Percentiles rank a stretch among this genome's conserved stretches.
Evolutionary conservation across 2,113 vertebrate genomes (phyloP).

Genomic region (Phylloscopus whistleri): DNA sequence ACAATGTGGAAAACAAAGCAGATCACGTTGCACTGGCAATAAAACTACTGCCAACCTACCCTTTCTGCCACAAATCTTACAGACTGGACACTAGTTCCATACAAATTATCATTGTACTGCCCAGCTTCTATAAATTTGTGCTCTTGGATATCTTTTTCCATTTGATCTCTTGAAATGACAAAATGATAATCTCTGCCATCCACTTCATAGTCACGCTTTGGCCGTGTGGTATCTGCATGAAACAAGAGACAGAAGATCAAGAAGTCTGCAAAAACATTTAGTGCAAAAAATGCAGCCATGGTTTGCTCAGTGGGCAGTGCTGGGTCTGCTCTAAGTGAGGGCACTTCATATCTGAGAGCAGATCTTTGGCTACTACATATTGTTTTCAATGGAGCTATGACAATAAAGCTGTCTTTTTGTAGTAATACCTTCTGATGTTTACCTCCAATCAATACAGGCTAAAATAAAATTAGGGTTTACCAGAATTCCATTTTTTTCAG

Average conservation of each 20-base stretch:
- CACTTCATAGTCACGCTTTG: conserved; percentile 92
- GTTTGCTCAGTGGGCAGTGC: neutral
- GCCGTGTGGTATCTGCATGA: conserved; percentile 88
- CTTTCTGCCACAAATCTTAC: conserved; percentile 96
- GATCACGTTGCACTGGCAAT: neutral
- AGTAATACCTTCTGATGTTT: neutral
- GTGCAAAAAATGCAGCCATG: neutral
- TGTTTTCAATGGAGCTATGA: neutral
- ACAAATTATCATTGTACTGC: conserved; percentile 97
- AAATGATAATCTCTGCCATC: conserved; percentile 97
- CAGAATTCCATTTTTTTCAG: neutral
- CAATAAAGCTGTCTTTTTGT: neutral
- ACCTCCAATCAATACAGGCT: neutral
- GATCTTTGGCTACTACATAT: neutral
- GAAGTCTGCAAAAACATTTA: neutral
- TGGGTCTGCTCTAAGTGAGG: neutral
- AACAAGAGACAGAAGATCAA: neutral
- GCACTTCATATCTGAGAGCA: neutral
- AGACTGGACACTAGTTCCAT: conserved; percentile 95
- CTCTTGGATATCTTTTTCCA: conserved; percentile 99
- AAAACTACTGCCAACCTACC: conserved; percentile 72
- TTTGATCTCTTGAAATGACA: conserved; percentile 93
- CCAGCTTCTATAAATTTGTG: conserved; percentile 99
- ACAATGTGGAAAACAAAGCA: neutral
- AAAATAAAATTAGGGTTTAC: neutral